phyloP scores from a whole-genome alignment of 2,888 invertebrate genomes.

The Amiota minor region DNA sequence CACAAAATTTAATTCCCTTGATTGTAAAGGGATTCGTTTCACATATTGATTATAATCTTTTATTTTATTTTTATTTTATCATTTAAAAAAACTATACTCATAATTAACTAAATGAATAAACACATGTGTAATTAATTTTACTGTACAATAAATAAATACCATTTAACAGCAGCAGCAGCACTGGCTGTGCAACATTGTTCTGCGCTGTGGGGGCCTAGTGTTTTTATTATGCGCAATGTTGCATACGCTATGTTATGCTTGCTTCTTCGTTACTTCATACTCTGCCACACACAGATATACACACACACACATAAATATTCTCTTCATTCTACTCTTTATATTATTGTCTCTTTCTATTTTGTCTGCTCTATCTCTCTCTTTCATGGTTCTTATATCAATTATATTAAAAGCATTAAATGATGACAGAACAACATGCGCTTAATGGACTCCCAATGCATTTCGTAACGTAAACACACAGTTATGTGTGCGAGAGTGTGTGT shows the following conservation, averaged over 20 bases:
- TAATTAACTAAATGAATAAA: conserved; percentile 30
- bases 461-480: conserved; percentile 17
- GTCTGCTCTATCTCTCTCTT: background rate
- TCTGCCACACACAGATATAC: background rate
- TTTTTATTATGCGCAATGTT: conserved; percentile 18
- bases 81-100: too few relatives aligned
- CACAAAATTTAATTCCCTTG: too few relatives aligned
- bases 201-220: conserved; percentile 37
- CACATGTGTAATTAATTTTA: conserved; percentile 68
- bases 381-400: conserved; percentile 33
- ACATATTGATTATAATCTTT: too few relatives aligned
- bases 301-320: background rate
- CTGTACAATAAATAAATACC: conserved; percentile 67
- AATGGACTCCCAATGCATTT: conserved; percentile 66
- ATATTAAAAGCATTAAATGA: conserved; percentile 63
- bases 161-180: conserved; percentile 52
- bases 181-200: conserved; percentile 16
- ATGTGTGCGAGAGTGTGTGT: conserved; percentile 13
- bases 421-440: conserved; percentile 67
- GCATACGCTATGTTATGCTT: background rate
- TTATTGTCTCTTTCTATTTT: background rate
- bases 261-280: background rate
- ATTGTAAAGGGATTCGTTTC: too few relatives aligned
- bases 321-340: background rate
- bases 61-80: too few relatives aligned